A percentile compares a stretch with the other conserved stretches of the same genome.
Evolutionary conservation across 2,888 invertebrate genomes (phyloP).

Genomic region (Eubasilissa splendida): DNA sequence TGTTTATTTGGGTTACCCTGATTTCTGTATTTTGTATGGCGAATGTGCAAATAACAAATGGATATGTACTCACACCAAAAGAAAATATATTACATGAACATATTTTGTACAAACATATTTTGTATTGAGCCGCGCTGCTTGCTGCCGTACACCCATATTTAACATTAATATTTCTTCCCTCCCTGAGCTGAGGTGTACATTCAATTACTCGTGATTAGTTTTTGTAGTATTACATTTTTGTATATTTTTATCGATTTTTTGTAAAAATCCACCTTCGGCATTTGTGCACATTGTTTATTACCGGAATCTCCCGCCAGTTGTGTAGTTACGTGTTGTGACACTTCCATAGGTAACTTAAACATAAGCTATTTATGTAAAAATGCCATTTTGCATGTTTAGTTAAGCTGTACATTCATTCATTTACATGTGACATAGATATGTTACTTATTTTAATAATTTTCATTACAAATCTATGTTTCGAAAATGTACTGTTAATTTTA

Average conservation of each 20-base stretch:
- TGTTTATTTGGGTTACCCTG: conserved; percentile 36
- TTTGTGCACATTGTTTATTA: conserved; percentile 7
- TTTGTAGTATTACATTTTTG: conserved; percentile 16
- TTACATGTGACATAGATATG: no score
- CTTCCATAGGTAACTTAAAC: background rate
- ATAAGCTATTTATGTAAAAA: no score
- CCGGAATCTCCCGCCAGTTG: conserved; percentile 27
- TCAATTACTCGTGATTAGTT: conserved; percentile 20
- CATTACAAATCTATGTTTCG: no score
- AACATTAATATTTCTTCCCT: conserved; percentile 2
- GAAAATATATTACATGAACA: conserved; percentile 40
- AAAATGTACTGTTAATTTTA: no score
- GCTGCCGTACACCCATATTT: conserved; percentile 48
- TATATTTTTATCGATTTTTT: conserved; percentile 20
- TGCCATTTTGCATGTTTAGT: no score
- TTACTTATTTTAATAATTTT: no score
- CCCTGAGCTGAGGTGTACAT: conserved; percentile 14
- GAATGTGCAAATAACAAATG: conserved; percentile 3
- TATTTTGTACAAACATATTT: conserved; percentile 50
- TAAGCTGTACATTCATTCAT: no score
- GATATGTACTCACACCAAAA: conserved; percentile 36
- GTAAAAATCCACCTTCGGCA: conserved; percentile 5
- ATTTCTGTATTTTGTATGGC: conserved; percentile 18
- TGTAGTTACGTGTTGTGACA: background rate
- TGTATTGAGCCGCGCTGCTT: conserved; percentile 46